Percentiles rank a stretch among this genome's conserved stretches.
These are phyloP conservation scores for Phylloscopus trochilus DNA, from an alignment of 2,113 vertebrate species.

Conservation along the genomic window DNA sequence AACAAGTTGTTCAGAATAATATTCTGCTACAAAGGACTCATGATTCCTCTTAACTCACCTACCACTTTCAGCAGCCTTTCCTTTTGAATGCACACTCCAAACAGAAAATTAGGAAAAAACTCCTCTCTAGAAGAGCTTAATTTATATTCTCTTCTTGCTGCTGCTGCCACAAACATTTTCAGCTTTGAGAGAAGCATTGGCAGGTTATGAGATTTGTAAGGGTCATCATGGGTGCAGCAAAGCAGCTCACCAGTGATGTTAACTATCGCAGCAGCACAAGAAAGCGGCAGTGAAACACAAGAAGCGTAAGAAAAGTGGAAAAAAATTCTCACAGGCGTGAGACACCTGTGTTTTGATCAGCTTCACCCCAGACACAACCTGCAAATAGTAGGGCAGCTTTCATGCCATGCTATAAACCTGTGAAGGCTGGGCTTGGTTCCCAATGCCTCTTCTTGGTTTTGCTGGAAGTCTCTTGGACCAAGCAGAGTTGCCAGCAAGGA, in stretches of 20 bases:
- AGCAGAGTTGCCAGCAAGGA: background rate
- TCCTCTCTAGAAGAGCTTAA: background rate
- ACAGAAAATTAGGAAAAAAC: slow-evolving; percentile 11
- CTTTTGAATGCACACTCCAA: background rate
- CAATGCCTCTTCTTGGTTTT: background rate
- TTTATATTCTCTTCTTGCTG: slow-evolving; percentile 27
- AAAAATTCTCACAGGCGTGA: background rate
- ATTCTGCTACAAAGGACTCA: background rate
- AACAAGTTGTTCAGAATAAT: background rate
- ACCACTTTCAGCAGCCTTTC: background rate
- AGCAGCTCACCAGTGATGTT: background rate
- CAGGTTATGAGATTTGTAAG: slow-evolving; percentile 26
- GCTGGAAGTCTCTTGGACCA: background rate
- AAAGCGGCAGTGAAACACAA: background rate
- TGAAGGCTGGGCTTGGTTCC: background rate
- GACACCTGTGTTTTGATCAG: background rate
- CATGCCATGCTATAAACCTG: background rate
- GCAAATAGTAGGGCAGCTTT: background rate
- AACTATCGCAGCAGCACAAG: background rate
- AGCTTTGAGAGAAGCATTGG: background rate
- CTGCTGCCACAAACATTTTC: background rate
- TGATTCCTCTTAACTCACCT: background rate
- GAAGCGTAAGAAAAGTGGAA: background rate
- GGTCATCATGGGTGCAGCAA: background rate
- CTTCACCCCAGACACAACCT: background rate